phyloP scores from a whole-genome alignment of 2,113 vertebrate genomes.

The Fregata magnificens region DNA sequence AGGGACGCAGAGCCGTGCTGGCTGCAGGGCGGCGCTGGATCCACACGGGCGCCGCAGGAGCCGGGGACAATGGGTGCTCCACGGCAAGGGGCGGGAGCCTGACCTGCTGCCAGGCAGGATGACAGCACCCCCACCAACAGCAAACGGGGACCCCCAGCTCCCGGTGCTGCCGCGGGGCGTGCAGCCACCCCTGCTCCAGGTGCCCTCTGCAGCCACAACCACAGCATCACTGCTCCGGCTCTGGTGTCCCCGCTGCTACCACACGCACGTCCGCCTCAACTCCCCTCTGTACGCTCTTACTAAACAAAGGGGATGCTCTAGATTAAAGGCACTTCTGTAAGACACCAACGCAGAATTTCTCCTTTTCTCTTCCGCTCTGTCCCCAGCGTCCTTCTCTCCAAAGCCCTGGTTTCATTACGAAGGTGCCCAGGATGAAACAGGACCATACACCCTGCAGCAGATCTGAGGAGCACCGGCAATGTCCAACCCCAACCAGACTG shows the following conservation, averaged over 20 bases:
- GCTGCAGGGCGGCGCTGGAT: not conserved
- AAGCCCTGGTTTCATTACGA: not conserved
- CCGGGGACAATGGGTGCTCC: fast-evolving
- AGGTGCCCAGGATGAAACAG: not conserved
- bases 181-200: too few species aligned
- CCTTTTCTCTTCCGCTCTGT: not conserved
- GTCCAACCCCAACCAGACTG: fast-evolving
- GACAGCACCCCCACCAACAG: not conserved
- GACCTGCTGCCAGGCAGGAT: too few species aligned
- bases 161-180: fast-evolving
- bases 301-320: fast-evolving
- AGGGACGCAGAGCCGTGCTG: too few species aligned
- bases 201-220: too few species aligned
- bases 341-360: not conserved
- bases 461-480: not conserved
- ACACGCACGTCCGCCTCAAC: fast-evolving
- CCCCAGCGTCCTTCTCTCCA: not conserved
- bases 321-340: not conserved
- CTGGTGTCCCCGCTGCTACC: not conserved
- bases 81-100: not conserved
- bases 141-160: not conserved
- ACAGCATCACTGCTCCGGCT: not conserved
- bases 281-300: not conserved
- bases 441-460: too few species aligned
- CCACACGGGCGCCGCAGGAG: not conserved